These are phyloP conservation scores for Oreotrochilus melanogaster DNA, from an alignment of 2,113 vertebrate genomes.

Conservation along the genomic window DNA sequence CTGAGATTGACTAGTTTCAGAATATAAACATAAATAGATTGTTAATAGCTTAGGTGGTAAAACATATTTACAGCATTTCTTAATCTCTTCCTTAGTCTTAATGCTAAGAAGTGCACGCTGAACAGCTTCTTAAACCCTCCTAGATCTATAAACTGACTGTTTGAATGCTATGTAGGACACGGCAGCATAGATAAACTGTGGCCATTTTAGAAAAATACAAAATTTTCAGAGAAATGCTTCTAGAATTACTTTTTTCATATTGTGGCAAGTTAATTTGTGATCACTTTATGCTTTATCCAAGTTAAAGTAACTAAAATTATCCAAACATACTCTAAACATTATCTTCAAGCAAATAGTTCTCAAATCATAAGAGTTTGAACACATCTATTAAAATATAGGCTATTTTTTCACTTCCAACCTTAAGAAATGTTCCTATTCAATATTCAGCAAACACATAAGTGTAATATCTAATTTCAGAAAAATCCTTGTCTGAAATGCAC, in stretches of 20 bases:
- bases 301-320: background rate
- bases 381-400: background rate
- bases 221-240: background rate
- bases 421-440: background rate
- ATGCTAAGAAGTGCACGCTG: background rate
- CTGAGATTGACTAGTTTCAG: background rate
- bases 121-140: background rate
- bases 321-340: background rate
- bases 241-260: background rate
- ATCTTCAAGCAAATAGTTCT: background rate
- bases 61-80: background rate
- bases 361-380: background rate
- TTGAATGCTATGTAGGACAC: accelerated
- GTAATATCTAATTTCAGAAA: background rate
- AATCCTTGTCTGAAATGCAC: background rate
- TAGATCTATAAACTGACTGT: background rate
- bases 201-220: background rate
- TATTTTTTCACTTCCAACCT: background rate
- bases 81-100: background rate
- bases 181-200: accelerated
- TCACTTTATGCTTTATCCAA: background rate
- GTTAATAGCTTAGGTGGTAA: background rate
- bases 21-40: background rate
- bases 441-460: background rate
- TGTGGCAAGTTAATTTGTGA: background rate